phyloP scores from a whole-genome alignment of 2,113 vertebrate genomes.

The Balaeniceps rex region DNA sequence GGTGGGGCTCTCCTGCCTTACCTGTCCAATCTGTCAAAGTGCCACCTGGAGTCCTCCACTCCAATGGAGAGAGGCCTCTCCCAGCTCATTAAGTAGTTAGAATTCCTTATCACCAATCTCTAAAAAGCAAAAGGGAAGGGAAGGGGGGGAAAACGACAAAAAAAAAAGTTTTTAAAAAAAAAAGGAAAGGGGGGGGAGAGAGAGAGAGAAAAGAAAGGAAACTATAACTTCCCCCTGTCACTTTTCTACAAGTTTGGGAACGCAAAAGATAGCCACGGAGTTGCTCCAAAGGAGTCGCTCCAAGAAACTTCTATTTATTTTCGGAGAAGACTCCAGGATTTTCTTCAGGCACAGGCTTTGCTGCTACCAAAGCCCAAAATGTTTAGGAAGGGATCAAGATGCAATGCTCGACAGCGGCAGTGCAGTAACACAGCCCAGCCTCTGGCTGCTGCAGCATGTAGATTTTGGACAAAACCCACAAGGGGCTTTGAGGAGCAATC shows the following conservation, averaged over 20 bases:
- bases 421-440: background rate
- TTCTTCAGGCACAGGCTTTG: background rate
- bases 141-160: background rate
- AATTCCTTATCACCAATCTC: constrained; percentile 85
- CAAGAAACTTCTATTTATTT: background rate
- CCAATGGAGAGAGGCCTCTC: constrained; percentile 81
- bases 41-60: constrained; percentile 89
- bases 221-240: constrained; percentile 66
- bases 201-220: constrained; percentile 29
- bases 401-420: fast-evolving
- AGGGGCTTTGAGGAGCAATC: background rate
- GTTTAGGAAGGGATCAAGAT: background rate
- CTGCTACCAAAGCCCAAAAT: background rate
- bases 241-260: constrained; percentile 50
- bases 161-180: background rate
- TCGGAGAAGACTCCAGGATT: background rate
- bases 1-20: constrained; percentile 86
- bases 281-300: background rate
- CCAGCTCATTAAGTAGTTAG: constrained; percentile 83
- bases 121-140: constrained; percentile 58
- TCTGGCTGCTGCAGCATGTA: background rate
- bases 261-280: background rate
- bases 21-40: constrained; percentile 91
- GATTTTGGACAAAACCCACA: background rate
- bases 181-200: background rate